phyloP scores from a whole-genome alignment of 2,797 vertebrate genomes.

The Bryconaethiops microstoma region DNA sequence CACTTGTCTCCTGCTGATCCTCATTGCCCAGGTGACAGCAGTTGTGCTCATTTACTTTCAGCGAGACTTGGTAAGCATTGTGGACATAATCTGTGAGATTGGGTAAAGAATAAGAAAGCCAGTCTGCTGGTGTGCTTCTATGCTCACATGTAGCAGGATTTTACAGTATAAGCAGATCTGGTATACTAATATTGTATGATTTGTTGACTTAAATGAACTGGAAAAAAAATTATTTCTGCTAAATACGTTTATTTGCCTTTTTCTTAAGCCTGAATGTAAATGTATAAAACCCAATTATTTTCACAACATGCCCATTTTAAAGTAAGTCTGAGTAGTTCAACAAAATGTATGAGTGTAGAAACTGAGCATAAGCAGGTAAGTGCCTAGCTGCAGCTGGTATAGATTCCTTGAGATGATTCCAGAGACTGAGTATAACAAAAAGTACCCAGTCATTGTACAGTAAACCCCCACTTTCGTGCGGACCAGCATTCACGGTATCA shows the following conservation, averaged over 20 bases:
- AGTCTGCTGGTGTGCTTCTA: background rate
- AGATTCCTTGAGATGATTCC: background rate
- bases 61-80: constrained; percentile 79
- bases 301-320: background rate
- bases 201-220: background rate
- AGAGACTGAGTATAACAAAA: too few species aligned
- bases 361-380: background rate
- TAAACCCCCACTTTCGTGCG: too few species aligned
- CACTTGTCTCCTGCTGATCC: constrained; percentile 89
- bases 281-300: background rate
- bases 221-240: too few species aligned
- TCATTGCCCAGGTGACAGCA: constrained; percentile 87
- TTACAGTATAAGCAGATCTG: background rate
- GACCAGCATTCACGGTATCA: too few species aligned
- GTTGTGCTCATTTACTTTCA: constrained; percentile 90
- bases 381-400: background rate
- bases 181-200: background rate
- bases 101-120: background rate
- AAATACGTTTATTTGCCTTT: background rate
- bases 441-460: too few species aligned
- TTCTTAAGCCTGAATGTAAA: background rate
- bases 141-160: background rate
- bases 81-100: background rate
- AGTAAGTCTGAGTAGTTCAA: background rate
- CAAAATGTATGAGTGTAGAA: background rate